These are phyloP conservation scores for Lipotes vexillifer DNA, from an alignment of 2,113 vertebrate species.

Conservation along the genomic window DNA sequence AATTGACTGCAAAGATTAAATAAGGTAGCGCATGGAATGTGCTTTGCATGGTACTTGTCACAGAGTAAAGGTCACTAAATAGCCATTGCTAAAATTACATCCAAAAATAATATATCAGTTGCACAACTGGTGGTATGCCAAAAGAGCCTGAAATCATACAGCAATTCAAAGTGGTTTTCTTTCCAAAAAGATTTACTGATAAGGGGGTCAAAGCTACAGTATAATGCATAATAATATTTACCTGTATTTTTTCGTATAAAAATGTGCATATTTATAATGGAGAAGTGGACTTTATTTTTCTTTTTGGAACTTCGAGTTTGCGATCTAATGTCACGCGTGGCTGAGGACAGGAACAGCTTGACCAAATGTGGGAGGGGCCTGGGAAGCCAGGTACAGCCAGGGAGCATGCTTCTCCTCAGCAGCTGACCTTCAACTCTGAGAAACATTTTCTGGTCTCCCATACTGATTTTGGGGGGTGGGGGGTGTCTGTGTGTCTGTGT, in stretches of 20 bases:
- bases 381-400: neutral
- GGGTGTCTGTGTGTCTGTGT: no score
- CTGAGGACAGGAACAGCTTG: neutral
- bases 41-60: neutral
- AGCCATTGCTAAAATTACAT: neutral
- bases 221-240: neutral
- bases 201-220: neutral
- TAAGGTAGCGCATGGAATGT: neutral
- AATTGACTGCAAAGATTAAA: neutral
- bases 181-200: neutral
- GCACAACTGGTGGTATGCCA: neutral
- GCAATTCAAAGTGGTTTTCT: neutral
- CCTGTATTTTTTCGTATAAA: neutral
- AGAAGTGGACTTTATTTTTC: neutral
- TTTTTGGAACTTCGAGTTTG: neutral
- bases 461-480: neutral
- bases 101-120: neutral
- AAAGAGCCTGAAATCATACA: neutral
- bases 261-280: neutral
- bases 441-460: neutral
- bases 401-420: neutral
- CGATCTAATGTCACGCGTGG: neutral
- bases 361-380: neutral
- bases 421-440: neutral
- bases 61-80: neutral